Percentiles rank a stretch among this genome's conserved stretches.
Evolutionary conservation across 2,888 invertebrate species (phyloP).

Genomic region (Lasius fuliginosus): DNA sequence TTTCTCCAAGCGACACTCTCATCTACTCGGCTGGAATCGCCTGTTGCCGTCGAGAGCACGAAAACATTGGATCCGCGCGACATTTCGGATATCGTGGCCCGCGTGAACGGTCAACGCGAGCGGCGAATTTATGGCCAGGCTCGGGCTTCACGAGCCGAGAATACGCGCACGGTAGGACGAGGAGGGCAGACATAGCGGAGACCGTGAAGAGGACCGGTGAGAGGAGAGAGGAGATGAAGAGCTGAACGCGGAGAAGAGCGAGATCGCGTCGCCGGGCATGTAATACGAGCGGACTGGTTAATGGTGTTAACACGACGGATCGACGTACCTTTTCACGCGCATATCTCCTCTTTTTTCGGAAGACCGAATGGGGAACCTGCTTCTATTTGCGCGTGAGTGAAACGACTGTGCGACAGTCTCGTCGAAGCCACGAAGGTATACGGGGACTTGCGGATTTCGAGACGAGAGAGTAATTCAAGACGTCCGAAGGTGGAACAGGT

Average conservation of each 20-base stretch:
- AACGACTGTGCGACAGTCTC: background rate
- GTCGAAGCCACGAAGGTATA: background rate
- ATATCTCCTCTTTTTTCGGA: slow-evolving; percentile 1
- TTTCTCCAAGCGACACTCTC: slow-evolving; percentile 74
- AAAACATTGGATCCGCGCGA: slow-evolving; percentile 77
- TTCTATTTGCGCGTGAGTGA: slow-evolving; percentile 30
- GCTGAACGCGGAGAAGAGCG: slow-evolving; percentile 3
- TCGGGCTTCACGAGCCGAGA: slow-evolving; percentile 56
- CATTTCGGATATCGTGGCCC: slow-evolving; percentile 78
- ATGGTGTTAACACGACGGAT: slow-evolving; percentile 53
- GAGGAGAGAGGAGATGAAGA: slow-evolving; percentile 12
- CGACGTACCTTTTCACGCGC: slow-evolving; percentile 39
- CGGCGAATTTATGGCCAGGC: slow-evolving; percentile 74
- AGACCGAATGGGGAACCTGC: background rate
- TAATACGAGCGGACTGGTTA: slow-evolving; percentile 65
- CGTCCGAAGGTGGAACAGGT: slow-evolving; percentile 14
- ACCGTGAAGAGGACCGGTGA: slow-evolving; percentile 11
- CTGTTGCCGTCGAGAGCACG: slow-evolving; percentile 67
- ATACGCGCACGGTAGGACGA: slow-evolving; percentile 63
- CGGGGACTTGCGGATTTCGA: background rate
- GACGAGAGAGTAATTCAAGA: slow-evolving; percentile 18
- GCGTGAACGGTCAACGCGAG: slow-evolving; percentile 76
- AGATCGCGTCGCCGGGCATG: slow-evolving; percentile 28
- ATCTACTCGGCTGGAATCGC: slow-evolving; percentile 63
- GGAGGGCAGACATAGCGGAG: slow-evolving; percentile 7